These are phyloP conservation scores for Athalia cordata DNA, from an alignment of 2,888 invertebrate species.

Conservation along the genomic window DNA sequence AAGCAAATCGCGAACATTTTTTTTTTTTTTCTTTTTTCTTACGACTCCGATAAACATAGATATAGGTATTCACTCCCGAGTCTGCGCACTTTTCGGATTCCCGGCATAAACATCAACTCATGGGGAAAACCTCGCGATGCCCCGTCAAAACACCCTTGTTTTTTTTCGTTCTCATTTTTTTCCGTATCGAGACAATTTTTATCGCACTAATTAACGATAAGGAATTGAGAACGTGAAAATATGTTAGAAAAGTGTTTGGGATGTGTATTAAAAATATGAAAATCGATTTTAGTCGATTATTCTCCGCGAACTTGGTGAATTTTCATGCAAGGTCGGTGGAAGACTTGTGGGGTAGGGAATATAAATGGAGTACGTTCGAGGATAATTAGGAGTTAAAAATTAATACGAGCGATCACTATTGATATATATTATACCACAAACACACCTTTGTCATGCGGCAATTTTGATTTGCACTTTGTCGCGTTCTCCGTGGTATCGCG, in stretches of 20 bases:
- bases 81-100: slow-evolving; percentile 28
- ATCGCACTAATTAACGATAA: not conserved
- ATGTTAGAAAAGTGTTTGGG: too few relatives aligned
- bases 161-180: too few relatives aligned
- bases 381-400: not conserved
- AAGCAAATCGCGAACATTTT: too few relatives aligned
- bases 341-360: too few relatives aligned
- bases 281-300: too few relatives aligned
- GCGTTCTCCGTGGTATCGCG: not conserved
- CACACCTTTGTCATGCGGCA: slow-evolving; percentile 44
- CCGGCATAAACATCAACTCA: slow-evolving; percentile 38
- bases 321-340: too few relatives aligned
- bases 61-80: not conserved
- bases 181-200: not conserved
- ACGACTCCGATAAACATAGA: too few relatives aligned
- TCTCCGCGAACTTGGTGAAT: too few relatives aligned
- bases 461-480: not conserved
- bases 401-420: not conserved
- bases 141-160: not conserved
- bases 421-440: not conserved
- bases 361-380: too few relatives aligned
- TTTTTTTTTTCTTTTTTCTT: too few relatives aligned
- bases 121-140: not conserved
- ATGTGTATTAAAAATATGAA: too few relatives aligned
- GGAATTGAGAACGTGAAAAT: not conserved